Conservation (phyloP, 2,113 vertebrate genomes). For the Ptychochromis oligacanthus region DNA sequence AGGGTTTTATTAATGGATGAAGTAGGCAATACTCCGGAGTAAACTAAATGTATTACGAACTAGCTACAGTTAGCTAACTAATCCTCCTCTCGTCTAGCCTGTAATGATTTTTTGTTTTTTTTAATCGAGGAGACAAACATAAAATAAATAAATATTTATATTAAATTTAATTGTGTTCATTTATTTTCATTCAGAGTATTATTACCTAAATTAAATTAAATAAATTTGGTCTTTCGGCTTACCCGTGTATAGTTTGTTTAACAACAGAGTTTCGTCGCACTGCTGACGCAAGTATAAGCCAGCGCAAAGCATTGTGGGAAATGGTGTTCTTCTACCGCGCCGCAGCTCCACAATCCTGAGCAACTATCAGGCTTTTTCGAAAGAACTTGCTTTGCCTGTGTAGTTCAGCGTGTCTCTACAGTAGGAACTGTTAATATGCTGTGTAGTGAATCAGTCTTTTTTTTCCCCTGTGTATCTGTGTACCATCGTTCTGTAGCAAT, state of each 20-base stretch:
- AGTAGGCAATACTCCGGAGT: not conserved
- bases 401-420: not conserved
- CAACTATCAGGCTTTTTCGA: not conserved
- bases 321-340: constrained; percentile 2
- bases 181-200: not conserved
- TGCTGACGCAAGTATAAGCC: not conserved
- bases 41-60: not conserved
- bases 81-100: not conserved
- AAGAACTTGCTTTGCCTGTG: not conserved
- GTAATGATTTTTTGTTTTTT: fast-evolving
- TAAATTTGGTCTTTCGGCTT: not conserved
- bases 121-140: not conserved
- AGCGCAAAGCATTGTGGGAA: constrained; percentile 44
- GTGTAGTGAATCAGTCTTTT: not conserved
- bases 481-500: not conserved
- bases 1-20: not conserved
- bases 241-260: constrained; percentile 63
- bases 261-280: constrained; percentile 49
- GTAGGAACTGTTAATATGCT: not conserved
- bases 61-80: constrained; percentile 28
- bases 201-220: not conserved
- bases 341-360: no score
- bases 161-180: fast-evolving
- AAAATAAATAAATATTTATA: fast-evolving
- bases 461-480: no score